Evolutionary conservation across 2,797 vertebrate genomes (phyloP), one percentile per base, ranked within the genome.

Genomic region (Aplochiton taeniatus): DNA sequence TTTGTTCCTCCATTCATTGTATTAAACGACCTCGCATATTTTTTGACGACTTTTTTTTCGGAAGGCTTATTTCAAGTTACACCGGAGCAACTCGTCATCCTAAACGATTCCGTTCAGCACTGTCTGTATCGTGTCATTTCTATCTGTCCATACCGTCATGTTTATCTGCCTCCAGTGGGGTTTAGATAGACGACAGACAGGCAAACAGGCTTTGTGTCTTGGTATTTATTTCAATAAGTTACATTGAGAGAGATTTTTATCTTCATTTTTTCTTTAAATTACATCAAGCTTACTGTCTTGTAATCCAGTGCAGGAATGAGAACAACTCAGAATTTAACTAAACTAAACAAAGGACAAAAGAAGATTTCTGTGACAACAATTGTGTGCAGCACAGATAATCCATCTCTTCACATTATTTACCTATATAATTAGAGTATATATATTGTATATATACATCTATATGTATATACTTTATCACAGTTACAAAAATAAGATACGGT

Each of bases 401-500:
- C 79, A 83, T 87, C 74, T 74, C 66, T 57, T 81, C 81, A 84
- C 81, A 76, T 77, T 81, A 81, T 72, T 57, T 78, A 31, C 77
- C 79, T 83, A 82, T 82, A 82, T 87, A 87, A 67, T 47, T 63
- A 65, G 12, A 60, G 58, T 68, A 83, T 84, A 85, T 85, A 54
- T 49, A 50, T 49, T 56, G 49, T 61, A 62, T 61, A 47, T 72
- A 86, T 79, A 89, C 82, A 88, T 86, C 78, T 86, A 87, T 83
- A 82, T 79, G 77, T 85, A 84, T 83, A 80, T 88, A 90, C 78
- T 90, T 74, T 91, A 88, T 90, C 90, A 93, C 90, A 79, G 72
- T 93, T 94, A 93, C 89, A 92, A 92, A 91, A 94, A 93, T 93
- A 93, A 92, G 86, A 88, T 91, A 91, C 91, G 70, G 83, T 91